Evolutionary conservation across 1,140 invertebrate genomes (phyloP).

Genomic region (Megalopta genalis): DNA sequence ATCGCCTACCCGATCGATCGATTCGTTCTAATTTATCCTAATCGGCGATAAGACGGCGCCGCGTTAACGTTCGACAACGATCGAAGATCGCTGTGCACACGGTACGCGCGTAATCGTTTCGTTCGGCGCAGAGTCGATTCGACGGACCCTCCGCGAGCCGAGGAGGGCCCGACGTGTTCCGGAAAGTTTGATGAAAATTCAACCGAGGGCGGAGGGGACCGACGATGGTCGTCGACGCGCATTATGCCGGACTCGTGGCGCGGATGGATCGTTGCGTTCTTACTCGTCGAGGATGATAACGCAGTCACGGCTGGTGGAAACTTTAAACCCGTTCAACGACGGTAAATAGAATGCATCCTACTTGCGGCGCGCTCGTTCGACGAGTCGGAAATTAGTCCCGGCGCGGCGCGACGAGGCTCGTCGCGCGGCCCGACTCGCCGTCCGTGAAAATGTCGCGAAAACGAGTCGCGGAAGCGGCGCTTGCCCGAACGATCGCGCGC

Average conservation of each 20-base stretch:
- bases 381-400: background rate
- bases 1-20: no score
- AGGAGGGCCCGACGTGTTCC: no score
- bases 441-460: no score
- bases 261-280: background rate
- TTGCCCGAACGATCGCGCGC: no score
- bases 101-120: background rate
- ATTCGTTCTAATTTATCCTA: no score
- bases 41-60: no score
- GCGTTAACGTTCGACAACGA: no score
- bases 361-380: background rate
- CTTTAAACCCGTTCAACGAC: slow-evolving; percentile 9
- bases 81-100: no score
- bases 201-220: background rate
- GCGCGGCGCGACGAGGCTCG: no score
- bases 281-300: slow-evolving; percentile 7
- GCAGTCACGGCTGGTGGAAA: slow-evolving; percentile 3
- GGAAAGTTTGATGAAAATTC: slow-evolving; percentile 21
- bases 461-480: no score
- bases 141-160: background rate
- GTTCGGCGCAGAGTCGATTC: background rate
- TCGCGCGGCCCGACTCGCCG: no score
- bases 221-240: slow-evolving; percentile 10
- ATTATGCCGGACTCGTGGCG: slow-evolving; percentile 11
- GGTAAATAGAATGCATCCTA: slow-evolving; percentile 13